A percentile compares a stretch with the other conserved stretches of the same genome.
phyloP scores from a whole-genome alignment of 2,113 vertebrate species.

The Malurus elegans region DNA sequence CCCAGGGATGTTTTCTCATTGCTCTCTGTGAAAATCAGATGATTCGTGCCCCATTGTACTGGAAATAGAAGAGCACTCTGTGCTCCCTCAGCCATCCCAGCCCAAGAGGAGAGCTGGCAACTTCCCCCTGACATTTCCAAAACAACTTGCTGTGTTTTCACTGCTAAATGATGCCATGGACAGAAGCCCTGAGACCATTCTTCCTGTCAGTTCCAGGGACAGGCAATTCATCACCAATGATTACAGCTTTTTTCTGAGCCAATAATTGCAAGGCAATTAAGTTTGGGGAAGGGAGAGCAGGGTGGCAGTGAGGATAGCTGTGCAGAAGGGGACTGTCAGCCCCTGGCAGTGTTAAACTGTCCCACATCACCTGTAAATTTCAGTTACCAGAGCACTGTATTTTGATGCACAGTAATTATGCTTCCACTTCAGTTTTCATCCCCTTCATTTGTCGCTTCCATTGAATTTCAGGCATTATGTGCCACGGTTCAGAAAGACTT shows the following conservation, averaged over 20 bases:
- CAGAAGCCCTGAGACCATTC: slow-evolving; percentile 17
- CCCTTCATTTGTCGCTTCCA: background rate
- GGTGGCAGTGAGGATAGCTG: background rate
- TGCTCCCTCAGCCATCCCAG: background rate
- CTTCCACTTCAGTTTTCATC: slow-evolving; percentile 4
- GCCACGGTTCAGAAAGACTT: slow-evolving; percentile 22
- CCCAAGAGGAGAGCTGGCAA: background rate
- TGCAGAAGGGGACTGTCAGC: background rate
- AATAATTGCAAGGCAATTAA: slow-evolving; percentile 6
- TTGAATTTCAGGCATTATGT: slow-evolving; percentile 31
- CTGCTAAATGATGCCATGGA: background rate
- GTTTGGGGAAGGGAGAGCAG: background rate
- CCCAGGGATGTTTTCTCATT: background rate
- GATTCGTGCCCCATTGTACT: background rate
- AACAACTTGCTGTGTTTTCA: background rate
- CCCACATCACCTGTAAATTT: background rate
- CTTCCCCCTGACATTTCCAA: background rate
- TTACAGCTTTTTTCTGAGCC: background rate
- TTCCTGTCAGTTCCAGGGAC: background rate
- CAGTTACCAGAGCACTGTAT: slow-evolving; percentile 23
- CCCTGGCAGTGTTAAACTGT: background rate
- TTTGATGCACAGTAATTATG: background rate
- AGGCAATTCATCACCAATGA: slow-evolving; percentile 11
- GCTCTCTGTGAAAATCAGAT: background rate
- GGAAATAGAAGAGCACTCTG: background rate